Percentiles rank a stretch among this genome's conserved stretches.
These are phyloP conservation scores for Drosophila lowei DNA, from an alignment of 1,140 invertebrate genomes.

Conservation along the genomic window DNA sequence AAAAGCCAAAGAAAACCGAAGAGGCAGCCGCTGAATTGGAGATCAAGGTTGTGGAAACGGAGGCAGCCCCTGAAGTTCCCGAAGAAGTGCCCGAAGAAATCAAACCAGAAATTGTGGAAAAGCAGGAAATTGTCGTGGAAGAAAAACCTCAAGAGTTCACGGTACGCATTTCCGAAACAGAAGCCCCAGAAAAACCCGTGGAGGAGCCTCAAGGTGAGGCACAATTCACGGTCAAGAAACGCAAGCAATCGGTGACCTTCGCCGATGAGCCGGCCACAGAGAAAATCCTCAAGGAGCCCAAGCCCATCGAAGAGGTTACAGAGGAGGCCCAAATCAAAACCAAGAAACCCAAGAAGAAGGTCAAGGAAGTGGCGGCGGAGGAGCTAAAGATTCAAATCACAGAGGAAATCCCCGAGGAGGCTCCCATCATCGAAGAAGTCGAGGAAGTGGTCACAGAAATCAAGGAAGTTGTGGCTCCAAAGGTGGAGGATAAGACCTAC, in stretches of 20 bases:
- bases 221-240: conserved; percentile 60
- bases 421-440: conserved; percentile 50
- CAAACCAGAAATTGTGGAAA: conserved; percentile 24
- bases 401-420: conserved; percentile 59
- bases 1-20: conserved; percentile 83
- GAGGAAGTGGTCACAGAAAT: conserved; percentile 43
- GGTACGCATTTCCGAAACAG: conserved; percentile 29
- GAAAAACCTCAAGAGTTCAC: conserved; percentile 51
- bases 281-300: conserved; percentile 62
- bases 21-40: conserved; percentile 64
- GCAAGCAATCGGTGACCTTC: conserved; percentile 48
- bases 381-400: conserved; percentile 62
- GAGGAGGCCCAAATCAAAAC: conserved; percentile 74
- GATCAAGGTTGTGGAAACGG: conserved; percentile 64
- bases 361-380: conserved; percentile 59
- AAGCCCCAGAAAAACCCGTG: conserved; percentile 38
- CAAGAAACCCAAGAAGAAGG: conserved; percentile 77
- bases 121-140: conserved; percentile 23
- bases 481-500: conserved; percentile 57
- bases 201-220: conserved; percentile 28
- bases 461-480: conserved; percentile 23
- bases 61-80: conserved; percentile 23
- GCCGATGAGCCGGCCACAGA: conserved; percentile 72
- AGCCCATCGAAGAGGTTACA: conserved; percentile 63
- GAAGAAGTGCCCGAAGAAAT: conserved; percentile 42